A percentile compares a stretch with the other conserved stretches of the same genome.
Conservation (phyloP, 2,888 invertebrate genomes). For the Mallateleia sp. region DNA sequence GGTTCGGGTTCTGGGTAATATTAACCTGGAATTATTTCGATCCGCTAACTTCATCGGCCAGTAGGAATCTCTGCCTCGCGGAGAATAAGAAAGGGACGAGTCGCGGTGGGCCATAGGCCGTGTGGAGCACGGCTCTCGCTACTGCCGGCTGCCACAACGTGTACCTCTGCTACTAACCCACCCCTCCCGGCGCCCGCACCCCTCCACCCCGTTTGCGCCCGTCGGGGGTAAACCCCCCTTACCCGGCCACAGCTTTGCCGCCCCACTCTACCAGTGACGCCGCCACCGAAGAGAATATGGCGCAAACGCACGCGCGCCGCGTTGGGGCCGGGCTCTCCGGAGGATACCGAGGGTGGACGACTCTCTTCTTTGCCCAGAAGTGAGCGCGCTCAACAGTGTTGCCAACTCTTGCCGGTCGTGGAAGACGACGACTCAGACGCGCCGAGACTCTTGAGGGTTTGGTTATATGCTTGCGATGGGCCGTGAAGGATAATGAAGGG, state of each 20-base stretch:
- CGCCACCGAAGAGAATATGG: constrained; percentile 60
- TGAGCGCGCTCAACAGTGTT: constrained; percentile 69
- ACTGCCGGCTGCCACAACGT: constrained; percentile 89
- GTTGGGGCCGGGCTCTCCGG: constrained; percentile 69
- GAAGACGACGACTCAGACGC: neutral
- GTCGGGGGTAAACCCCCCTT: constrained; percentile 69
- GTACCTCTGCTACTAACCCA: constrained; percentile 87
- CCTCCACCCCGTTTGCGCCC: constrained; percentile 57
- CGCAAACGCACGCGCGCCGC: constrained; percentile 76
- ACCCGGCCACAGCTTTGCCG: constrained; percentile 63
- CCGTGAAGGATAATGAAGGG: neutral
- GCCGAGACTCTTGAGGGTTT: neutral
- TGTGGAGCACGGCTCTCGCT: constrained; percentile 88
- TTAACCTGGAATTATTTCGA: constrained; percentile 30
- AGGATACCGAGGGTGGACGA: constrained; percentile 28
- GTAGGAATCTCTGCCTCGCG: constrained; percentile 60
- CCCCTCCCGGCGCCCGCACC: constrained; percentile 76
- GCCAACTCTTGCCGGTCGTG: constrained; percentile 61
- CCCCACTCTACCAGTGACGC: constrained; percentile 34
- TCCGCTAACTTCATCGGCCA: constrained; percentile 42
- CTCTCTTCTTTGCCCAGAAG: constrained; percentile 62
- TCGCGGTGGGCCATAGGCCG: constrained; percentile 85
- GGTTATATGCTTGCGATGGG: neutral
- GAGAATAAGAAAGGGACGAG: constrained; percentile 60
- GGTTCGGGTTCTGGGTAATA: too few species aligned